Evolutionary conservation across 2,797 vertebrate genomes (phyloP), one percentile per base, ranked within the genome.

Genomic region (Notamacropus eugenii): DNA sequence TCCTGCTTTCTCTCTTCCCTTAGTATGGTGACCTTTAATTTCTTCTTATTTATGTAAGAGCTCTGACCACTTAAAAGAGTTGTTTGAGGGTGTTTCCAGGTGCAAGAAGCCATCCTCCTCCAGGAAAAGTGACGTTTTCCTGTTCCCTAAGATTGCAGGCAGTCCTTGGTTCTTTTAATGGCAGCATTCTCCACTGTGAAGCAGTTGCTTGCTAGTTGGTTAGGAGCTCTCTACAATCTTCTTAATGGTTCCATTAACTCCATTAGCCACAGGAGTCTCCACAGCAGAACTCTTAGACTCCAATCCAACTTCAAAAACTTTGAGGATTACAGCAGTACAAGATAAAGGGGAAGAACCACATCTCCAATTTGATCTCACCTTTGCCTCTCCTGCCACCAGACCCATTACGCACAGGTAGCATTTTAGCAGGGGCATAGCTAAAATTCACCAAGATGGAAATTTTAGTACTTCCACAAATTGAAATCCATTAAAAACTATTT

Each of bases 51-150:
- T 67, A 50, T 31, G 94, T 97, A 22, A 57, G 11, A 27, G 28
- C 96, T 96, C 52, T 94, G 13, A 40, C 91, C 55, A 94, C 94
- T 82, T 46, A 93, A 91, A 13, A 92, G 27, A 96, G 50, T 0
- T 2, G 59, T 13, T 55, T 46, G 62, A 96, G 95, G 8, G 14
- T 55, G 55, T 58, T 96, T 96, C 93, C 54, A 90, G 54, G 94
- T 46, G 5, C 1, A 40, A 56, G 0, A 31, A 91, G 5, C 8
- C n/a, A 54, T 90, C 12, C 92, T 59, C 28, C 59, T 90, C 74
- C 40, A 46, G 40, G n/a, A 22, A 87, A 87, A 50, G 40, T 87
- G 74, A 50, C 74, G 27, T 87, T 87, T 87, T 50, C 40, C 9
- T 46, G 40, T 46, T 87, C 40, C 50, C 40, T 40, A 87, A 50